Conservation (phyloP, 2,797 vertebrate genomes). For the Nasua narica region DNA sequence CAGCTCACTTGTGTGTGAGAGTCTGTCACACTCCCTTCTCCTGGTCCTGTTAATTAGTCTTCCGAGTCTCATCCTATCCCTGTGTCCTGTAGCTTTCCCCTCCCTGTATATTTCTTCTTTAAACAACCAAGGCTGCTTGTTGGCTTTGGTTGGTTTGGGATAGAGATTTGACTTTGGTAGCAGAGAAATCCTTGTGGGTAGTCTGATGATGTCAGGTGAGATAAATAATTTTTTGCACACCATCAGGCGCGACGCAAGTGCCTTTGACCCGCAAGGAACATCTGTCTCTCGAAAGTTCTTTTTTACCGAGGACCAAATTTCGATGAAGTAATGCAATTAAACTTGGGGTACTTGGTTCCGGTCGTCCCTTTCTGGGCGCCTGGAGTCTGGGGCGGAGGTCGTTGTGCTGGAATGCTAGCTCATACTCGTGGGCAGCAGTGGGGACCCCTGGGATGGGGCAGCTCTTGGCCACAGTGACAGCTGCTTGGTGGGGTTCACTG, state of each 20-base stretch:
- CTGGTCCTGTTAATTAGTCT: slow-evolving; percentile 74
- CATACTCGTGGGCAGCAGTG: slow-evolving; percentile 15
- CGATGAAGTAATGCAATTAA: background rate
- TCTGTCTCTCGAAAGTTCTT: slow-evolving; percentile 6
- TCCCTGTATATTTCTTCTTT: background rate
- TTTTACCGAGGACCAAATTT: background rate
- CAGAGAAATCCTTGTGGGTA: background rate
- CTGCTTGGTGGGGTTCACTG: slow-evolving; percentile 54
- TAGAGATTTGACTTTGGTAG: background rate
- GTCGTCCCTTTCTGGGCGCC: slow-evolving; percentile 6
- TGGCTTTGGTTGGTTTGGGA: background rate
- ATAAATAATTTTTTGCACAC: slow-evolving; percentile 34
- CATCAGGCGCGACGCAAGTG: background rate
- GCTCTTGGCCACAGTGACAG: slow-evolving; percentile 56
- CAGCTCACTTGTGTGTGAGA: slow-evolving; percentile 73
- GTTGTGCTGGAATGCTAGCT: slow-evolving; percentile 58
- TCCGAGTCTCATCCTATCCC: slow-evolving; percentile 46
- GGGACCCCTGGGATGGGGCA: slow-evolving; percentile 8
- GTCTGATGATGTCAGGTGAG: slow-evolving; percentile 11
- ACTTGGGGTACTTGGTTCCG: background rate
- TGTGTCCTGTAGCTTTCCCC: background rate
- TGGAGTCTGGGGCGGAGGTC: slow-evolving; percentile 45
- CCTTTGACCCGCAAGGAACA: slow-evolving; percentile 23
- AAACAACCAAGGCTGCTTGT: background rate
- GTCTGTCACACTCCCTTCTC: slow-evolving; percentile 69